Conservation (phyloP, 2,888 invertebrate species). For the Mythimna ferrago region DNA sequence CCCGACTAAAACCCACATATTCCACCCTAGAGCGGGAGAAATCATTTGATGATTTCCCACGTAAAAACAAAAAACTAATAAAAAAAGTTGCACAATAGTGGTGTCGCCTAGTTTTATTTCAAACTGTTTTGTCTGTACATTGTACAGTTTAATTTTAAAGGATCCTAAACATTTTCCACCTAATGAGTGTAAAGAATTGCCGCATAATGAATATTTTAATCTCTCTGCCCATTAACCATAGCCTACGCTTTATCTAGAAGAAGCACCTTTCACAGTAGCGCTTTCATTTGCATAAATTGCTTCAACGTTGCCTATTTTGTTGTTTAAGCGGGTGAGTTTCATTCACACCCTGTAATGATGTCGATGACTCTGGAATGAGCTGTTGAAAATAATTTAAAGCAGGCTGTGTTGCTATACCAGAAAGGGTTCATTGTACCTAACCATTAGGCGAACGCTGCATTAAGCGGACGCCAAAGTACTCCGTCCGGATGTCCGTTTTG, state of each 20-base stretch:
- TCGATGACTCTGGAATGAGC: not conserved
- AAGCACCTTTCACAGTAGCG: constrained; percentile 9
- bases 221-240: constrained; percentile 18
- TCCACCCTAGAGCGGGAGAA: too few relatives aligned
- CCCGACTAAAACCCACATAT: too few relatives aligned
- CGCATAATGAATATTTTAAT: constrained; percentile 37
- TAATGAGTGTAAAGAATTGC: constrained; percentile 20
- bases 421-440: too few relatives aligned
- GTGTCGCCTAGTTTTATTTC: too few relatives aligned
- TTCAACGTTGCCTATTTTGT: constrained; percentile 2
- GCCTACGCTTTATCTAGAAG: constrained; percentile 32
- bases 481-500: too few relatives aligned
- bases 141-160: not conserved
- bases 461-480: too few relatives aligned
- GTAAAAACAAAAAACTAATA: too few relatives aligned
- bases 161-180: constrained; percentile 1
- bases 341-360: not conserved
- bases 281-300: constrained; percentile 36
- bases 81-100: too few relatives aligned
- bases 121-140: not conserved
- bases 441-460: too few relatives aligned
- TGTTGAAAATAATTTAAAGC: not conserved
- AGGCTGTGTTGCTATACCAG: not conserved
- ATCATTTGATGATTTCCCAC: too few relatives aligned
- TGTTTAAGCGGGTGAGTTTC: not conserved